phyloP scores from a whole-genome alignment of 2,888 invertebrate species.

The Drosophila meridiana region DNA sequence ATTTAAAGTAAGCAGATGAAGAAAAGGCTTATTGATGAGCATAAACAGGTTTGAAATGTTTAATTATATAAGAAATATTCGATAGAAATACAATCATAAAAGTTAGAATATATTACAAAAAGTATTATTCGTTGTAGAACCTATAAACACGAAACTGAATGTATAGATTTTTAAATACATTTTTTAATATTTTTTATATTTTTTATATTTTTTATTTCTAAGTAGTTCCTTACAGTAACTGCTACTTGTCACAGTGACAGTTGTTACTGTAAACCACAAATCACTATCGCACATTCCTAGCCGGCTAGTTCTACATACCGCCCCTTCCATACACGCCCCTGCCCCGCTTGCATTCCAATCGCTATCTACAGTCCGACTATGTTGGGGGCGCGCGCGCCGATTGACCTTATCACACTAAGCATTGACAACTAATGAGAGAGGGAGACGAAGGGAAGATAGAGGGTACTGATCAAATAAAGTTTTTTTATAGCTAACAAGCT shows the following conservation, averaged over 20 bases:
- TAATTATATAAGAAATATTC: neutral
- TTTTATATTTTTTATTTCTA: neutral
- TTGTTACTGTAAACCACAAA: neutral
- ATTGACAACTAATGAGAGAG: neutral
- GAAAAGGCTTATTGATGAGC: neutral
- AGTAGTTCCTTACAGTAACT: neutral
- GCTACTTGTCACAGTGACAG: neutral
- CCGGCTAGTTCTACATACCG: neutral
- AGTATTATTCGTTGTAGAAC: no score
- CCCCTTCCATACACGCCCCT: neutral
- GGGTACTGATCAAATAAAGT: neutral
- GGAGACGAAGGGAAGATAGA: no score
- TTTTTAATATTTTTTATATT: neutral
- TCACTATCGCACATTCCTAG: neutral
- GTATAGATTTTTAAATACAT: no score
- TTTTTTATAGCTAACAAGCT: neutral
- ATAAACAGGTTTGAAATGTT: neutral
- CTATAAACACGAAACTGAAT: no score
- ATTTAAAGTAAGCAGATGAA: neutral
- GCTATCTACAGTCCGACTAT: neutral
- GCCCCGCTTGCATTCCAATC: no score
- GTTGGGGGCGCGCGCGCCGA: neutral
- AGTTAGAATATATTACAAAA: no score
- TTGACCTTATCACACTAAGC: conserved; percentile 26
- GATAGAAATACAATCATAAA: no score